phyloP scores from a whole-genome alignment of 2,888 invertebrate genomes.

The Pantelozetes paolii region DNA sequence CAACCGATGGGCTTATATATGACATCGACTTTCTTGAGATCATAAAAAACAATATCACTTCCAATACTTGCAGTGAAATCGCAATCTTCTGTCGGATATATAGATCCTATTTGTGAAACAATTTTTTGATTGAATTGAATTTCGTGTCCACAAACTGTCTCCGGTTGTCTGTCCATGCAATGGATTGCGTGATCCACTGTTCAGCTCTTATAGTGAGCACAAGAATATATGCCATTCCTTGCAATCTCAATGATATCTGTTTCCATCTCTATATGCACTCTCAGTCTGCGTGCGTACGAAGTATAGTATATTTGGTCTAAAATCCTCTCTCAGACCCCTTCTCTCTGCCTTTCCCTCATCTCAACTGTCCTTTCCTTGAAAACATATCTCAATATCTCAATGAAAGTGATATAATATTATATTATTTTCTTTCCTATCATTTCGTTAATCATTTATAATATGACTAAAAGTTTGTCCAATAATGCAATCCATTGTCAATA shows the following conservation, averaged over 20 bases:
- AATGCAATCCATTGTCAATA: conserved; percentile 6
- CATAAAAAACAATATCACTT: background rate
- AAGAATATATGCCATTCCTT: conserved; percentile 19
- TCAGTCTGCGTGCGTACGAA: conserved; percentile 8
- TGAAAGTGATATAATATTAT: background rate
- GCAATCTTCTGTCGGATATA: background rate
- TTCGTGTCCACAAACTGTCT: conserved; percentile 30
- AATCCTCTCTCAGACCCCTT: conserved; percentile 23
- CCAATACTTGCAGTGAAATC: background rate
- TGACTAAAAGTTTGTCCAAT: conserved; percentile 9
- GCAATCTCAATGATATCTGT: conserved; percentile 10
- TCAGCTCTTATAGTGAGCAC: conserved; percentile 9
- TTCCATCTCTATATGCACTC: conserved; percentile 16
- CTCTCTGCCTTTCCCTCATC: conserved; percentile 1
- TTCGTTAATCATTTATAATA: conserved; percentile 2
- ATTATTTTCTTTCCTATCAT: background rate
- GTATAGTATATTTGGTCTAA: conserved; percentile 25
- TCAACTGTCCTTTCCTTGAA: conserved; percentile 37
- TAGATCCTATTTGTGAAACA: conserved; percentile 13
- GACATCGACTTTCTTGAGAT: background rate
- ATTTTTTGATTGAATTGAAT: conserved; percentile 31
- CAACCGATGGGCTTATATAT: conserved; percentile 13
- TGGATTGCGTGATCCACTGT: conserved; percentile 13
- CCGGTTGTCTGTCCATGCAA: conserved; percentile 30
- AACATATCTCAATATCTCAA: conserved; percentile 13